phyloP scores from a whole-genome alignment of 2,797 vertebrate species.

The Alectoris magna region DNA sequence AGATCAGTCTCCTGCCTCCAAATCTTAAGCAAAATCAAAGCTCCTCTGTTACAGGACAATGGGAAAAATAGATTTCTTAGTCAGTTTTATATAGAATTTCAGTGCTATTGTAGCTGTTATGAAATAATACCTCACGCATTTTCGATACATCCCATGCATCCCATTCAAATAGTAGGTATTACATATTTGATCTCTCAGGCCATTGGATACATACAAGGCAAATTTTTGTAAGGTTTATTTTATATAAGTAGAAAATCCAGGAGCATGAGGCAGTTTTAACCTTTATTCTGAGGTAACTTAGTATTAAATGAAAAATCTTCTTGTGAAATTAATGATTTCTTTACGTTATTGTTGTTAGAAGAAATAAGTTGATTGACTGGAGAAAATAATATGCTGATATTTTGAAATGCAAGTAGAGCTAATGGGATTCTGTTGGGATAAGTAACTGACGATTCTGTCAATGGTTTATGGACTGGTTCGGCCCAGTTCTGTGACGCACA shows the following conservation, averaged over 20 bases:
- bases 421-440: background rate
- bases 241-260: background rate
- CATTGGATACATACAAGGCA: background rate
- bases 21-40: background rate
- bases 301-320: background rate
- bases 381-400: background rate
- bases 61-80: background rate
- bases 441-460: background rate
- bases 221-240: background rate
- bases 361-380: background rate
- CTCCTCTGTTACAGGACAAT: background rate
- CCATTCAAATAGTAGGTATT: background rate
- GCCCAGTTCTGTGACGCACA: too few relatives aligned
- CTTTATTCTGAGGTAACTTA: background rate
- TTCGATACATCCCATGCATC: background rate
- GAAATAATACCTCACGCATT: background rate
- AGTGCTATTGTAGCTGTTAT: background rate
- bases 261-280: background rate
- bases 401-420: background rate
- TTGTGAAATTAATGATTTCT: background rate
- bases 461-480: too few relatives aligned
- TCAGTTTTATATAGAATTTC: conserved; percentile 10
- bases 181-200: background rate
- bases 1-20: background rate
- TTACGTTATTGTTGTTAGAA: background rate